Evolutionary conservation across 2,888 invertebrate species (phyloP), one percentile per base, ranked within the genome.

Genomic region (Heliconius ethilla): DNA sequence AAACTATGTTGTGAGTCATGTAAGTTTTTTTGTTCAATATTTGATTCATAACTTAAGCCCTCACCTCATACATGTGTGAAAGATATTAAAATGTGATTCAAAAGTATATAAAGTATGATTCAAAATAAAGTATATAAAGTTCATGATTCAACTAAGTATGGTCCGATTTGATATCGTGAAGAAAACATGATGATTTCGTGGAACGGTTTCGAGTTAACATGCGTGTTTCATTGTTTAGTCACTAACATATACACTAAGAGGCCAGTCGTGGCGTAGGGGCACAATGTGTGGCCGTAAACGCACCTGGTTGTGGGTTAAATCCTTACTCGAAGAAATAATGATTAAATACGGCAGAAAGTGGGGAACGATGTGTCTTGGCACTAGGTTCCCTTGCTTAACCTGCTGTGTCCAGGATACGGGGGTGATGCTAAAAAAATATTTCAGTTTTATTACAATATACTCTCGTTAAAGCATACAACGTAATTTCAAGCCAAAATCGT

Each of bases 91-190:
- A 15, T 63, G 27, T 40, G 67, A 67, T 37, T 67, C 67, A 37
- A 22, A 67, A 67, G n/a, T 51, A 18, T 51, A 51, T 51, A 51
- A 51, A 0, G 51, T 69, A 18, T 69, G 40, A 40, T 15, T 69
- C 67, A 67, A 67, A 67, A 25, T 67, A 13, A 67, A 18, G 18
- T 65, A 45, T 15, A 55, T 55, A 55, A 27, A 37, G 37, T 4
- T 67, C 6, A 67, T 67, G 67, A 67, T 40, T 67, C 67, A 67
- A 11, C 37, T 67, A 33, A 33, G 33, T 33, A 67, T 40, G n/a
- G n/a, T 40, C 0, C 66, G 25, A 25, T 40, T n/a, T 40, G 40
- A 67, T 67, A 67, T n/a, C n/a, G 37, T 67, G 11, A 37, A 37
- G 40, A 40, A 69, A 25, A 45, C 25, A 40, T 67, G 18, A 45